Conservation (phyloP, 2,888 invertebrate genomes). For the Thereva nobilitata region DNA sequence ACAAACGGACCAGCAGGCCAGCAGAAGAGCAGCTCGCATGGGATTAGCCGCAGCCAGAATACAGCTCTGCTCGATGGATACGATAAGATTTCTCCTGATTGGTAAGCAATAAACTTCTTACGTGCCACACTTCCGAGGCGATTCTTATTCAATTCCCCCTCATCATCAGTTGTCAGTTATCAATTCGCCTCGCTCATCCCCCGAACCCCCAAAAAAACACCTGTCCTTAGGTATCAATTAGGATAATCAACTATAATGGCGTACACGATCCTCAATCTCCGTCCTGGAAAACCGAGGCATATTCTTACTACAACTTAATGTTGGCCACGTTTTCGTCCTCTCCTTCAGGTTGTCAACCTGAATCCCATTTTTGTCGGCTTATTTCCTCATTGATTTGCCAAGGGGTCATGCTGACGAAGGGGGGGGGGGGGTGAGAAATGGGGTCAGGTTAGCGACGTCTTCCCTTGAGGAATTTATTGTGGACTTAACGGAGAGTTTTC, state of each 20-base stretch:
- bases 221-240: slow-evolving; percentile 18
- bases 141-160: not conserved
- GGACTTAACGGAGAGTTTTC: too few relatives aligned
- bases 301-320: too few relatives aligned
- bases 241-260: slow-evolving; percentile 27
- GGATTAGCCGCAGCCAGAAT: slow-evolving; percentile 27
- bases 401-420: too few relatives aligned
- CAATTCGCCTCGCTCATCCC: not conserved
- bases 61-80: slow-evolving; percentile 16
- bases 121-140: not conserved
- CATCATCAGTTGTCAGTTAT: not conserved
- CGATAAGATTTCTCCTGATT: slow-evolving; percentile 21
- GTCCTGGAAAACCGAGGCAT: not conserved
- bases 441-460: too few relatives aligned
- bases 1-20: not conserved
- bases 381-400: too few relatives aligned
- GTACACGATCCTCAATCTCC: slow-evolving; percentile 8
- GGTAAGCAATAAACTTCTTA: slow-evolving; percentile 16
- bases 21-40: slow-evolving; percentile 16
- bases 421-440: too few relatives aligned
- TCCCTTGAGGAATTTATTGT: too few relatives aligned
- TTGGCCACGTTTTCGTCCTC: too few relatives aligned
- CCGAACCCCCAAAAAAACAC: not conserved
- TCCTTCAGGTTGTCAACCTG: too few relatives aligned
- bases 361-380: too few relatives aligned